Evolutionary conservation across 2,113 vertebrate genomes (phyloP).

Genomic region (Rhynchomys soricoides): DNA sequence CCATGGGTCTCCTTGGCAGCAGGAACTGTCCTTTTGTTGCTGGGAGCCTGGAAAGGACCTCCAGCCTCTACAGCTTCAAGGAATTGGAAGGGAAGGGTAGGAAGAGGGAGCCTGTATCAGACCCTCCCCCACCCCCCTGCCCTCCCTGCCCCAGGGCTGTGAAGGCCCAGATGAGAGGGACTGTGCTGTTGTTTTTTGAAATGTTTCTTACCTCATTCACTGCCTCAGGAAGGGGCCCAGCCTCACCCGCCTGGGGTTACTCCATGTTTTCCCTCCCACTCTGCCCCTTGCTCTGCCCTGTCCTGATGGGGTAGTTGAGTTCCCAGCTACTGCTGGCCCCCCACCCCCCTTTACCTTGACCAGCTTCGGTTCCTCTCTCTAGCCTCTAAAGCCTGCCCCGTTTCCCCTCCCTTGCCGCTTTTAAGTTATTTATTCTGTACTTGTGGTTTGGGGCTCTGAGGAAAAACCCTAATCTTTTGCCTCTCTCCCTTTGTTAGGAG

Average conservation of each 20-base stretch:
- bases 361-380: conserved; percentile 77
- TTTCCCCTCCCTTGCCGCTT: conserved; percentile 72
- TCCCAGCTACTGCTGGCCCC: conserved; percentile 79
- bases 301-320: conserved; percentile 71
- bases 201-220: conserved; percentile 85
- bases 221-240: conserved; percentile 81
- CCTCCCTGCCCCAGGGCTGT: conserved; percentile 74
- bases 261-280: conserved; percentile 67
- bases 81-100: conserved; percentile 64
- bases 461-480: conserved; percentile 73
- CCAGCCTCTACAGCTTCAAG: conserved; percentile 78
- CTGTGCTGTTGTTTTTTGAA: conserved; percentile 84
- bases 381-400: conserved; percentile 74
- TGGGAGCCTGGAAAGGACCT: conserved; percentile 78
- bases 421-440: conserved; percentile 83
- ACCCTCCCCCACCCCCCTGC: too few relatives aligned
- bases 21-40: conserved; percentile 75
- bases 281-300: conserved; percentile 68
- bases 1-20: conserved; percentile 76
- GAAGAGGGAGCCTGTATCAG: conserved; percentile 70
- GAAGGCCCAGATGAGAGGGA: conserved; percentile 80
- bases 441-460: conserved; percentile 79
- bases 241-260: conserved; percentile 81
- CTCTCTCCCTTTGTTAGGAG: conserved; percentile 73
- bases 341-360: conserved; percentile 62